A percentile compares a stretch with the other conserved stretches of the same genome.
Conservation (phyloP, 1,140 invertebrate species). For the Drosophila lacertosa region DNA sequence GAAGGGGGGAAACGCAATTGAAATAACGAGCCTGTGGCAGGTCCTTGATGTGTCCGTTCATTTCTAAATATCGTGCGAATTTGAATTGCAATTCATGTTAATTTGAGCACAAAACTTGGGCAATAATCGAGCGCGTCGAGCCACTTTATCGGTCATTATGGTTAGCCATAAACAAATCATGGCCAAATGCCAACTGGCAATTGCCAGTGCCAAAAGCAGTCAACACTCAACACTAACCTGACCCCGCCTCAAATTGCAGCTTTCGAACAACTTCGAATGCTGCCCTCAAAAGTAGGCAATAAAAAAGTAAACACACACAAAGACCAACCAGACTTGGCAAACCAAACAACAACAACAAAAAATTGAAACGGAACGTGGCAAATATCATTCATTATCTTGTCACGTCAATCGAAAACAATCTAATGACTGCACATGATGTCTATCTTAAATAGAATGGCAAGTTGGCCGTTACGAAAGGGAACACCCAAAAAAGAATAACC, state of each 20-base stretch:
- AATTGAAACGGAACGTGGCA: constrained; percentile 22
- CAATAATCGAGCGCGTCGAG: constrained; percentile 47
- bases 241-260: constrained; percentile 58
- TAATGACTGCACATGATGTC: constrained; percentile 83
- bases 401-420: constrained; percentile 83
- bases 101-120: constrained; percentile 58
- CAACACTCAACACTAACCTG: constrained; percentile 55
- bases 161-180: constrained; percentile 70
- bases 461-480: constrained; percentile 9
- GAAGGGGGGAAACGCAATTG: constrained; percentile 28
- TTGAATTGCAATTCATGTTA: constrained; percentile 71
- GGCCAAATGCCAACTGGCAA: constrained; percentile 49
- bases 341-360: too few species aligned
- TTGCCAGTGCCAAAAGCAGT: constrained; percentile 30
- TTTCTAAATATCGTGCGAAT: constrained; percentile 61
- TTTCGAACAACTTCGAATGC: constrained; percentile 37
- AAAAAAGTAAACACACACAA: constrained; percentile 1
- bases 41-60: constrained; percentile 19
- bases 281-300: constrained; percentile 52
- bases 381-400: constrained; percentile 83
- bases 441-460: constrained; percentile 73
- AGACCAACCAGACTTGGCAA: constrained; percentile 17
- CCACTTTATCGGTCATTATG: constrained; percentile 69
- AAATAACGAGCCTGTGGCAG: constrained; percentile 15
- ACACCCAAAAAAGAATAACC: constrained; percentile 1